A percentile compares a stretch with the other conserved stretches of the same genome.
phyloP scores from a whole-genome alignment of 2,888 invertebrate species.

The Pterostichus madidus region DNA sequence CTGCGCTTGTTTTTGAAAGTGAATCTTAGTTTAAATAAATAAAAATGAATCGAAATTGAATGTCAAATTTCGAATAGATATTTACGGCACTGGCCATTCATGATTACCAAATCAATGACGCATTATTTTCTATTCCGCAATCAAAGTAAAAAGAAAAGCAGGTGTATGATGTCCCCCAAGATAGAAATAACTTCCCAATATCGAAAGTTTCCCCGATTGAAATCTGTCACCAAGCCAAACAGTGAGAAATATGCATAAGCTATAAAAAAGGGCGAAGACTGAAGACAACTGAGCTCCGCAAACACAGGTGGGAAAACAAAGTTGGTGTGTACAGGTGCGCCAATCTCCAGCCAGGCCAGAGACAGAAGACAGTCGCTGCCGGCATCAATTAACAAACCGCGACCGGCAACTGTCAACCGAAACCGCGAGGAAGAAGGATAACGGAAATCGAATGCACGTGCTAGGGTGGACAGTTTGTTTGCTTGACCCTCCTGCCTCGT shows the following conservation, averaged over 20 bases:
- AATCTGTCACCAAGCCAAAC: slow-evolving; percentile 26
- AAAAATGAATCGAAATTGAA: no score
- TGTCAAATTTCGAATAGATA: no score
- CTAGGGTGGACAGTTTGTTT: slow-evolving; percentile 4
- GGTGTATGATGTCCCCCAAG: not conserved
- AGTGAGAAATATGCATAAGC: slow-evolving; percentile 46
- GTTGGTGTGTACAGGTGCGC: slow-evolving; percentile 62
- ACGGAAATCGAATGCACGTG: not conserved
- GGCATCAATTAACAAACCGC: slow-evolving; percentile 54
- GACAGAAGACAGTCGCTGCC: slow-evolving; percentile 16
- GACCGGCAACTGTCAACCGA: slow-evolving; percentile 15
- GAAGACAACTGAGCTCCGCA: slow-evolving; percentile 32
- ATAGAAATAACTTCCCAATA: slow-evolving; percentile 48
- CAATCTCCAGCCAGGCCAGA: slow-evolving; percentile 1
- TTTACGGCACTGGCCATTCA: no score
- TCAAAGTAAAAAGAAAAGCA: not conserved
- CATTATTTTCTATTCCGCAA: not conserved
- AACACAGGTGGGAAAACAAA: slow-evolving; percentile 66
- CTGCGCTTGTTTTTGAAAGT: no score
- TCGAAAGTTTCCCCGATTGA: slow-evolving; percentile 3
- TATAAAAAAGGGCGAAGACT: slow-evolving; percentile 44
- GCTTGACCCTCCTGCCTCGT: slow-evolving; percentile 7
- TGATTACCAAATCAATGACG: no score
- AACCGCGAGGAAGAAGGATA: slow-evolving; percentile 3
- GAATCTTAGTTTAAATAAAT: no score